Conservation (phyloP, 64 coral and sea anemone species). For the Montipora efflorescens region DNA sequence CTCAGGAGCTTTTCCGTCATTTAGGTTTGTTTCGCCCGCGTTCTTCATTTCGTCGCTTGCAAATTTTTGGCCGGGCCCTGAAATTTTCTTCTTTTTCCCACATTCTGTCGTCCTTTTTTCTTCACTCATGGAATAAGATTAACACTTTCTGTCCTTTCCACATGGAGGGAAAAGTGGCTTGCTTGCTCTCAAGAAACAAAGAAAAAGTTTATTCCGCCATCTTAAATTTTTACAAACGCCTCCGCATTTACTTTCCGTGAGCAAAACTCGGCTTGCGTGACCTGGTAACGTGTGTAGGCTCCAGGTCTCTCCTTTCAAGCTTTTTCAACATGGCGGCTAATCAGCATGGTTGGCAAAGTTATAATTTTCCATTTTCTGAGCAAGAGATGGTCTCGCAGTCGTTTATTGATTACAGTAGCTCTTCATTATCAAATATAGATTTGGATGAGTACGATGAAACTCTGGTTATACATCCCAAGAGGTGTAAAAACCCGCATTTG, state of each 20-base stretch:
- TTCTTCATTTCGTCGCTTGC: not conserved
- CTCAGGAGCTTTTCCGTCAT: slow-evolving; percentile 12
- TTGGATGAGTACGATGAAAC: slow-evolving; percentile 9
- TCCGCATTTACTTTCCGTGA: slow-evolving; percentile 39
- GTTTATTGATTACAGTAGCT: slow-evolving; percentile 66
- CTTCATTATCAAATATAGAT: slow-evolving; percentile 48
- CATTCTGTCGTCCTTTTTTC: slow-evolving; percentile 35
- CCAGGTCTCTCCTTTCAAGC: not conserved
- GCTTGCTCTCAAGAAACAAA: not conserved
- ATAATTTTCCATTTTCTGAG: slow-evolving; percentile 53
- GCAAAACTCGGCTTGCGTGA: slow-evolving; percentile 6
- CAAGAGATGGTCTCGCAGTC: slow-evolving; percentile 36
- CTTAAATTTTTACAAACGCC: slow-evolving; percentile 5
- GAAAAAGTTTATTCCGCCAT: slow-evolving; percentile 38
- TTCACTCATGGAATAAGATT: slow-evolving; percentile 30
- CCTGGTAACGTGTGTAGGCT: slow-evolving; percentile 25
- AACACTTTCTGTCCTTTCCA: slow-evolving; percentile 29
- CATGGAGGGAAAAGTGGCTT: slow-evolving; percentile 30
- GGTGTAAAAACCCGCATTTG: not conserved
- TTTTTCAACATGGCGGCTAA: slow-evolving; percentile 4
- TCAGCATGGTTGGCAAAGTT: slow-evolving; percentile 4
- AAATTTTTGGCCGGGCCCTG: not conserved
- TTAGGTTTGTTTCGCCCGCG: not conserved
- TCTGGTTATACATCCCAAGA: not conserved
- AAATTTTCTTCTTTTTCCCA: slow-evolving; percentile 36